A percentile compares a stretch with the other conserved stretches of the same genome.
phyloP scores from a whole-genome alignment of 1,140 invertebrate species.

The Zaprionus ornatus region DNA sequence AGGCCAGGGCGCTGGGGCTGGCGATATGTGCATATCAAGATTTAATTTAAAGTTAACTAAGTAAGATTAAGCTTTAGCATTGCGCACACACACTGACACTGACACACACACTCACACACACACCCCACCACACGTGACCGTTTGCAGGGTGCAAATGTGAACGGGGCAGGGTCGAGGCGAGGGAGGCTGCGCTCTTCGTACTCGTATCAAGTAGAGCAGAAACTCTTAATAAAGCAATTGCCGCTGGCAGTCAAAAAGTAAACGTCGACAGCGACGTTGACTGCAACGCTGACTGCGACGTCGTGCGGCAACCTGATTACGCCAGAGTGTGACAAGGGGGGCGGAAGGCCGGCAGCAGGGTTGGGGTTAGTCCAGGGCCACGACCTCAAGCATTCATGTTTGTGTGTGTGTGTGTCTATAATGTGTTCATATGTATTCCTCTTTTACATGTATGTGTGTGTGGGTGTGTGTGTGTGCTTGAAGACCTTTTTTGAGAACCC shows the following conservation, averaged over 20 bases:
- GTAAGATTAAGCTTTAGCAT: slow-evolving; percentile 79
- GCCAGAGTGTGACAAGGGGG: not conserved
- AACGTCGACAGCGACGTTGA: slow-evolving; percentile 65
- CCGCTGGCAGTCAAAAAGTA: slow-evolving; percentile 84
- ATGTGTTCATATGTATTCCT: not conserved
- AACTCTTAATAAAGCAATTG: slow-evolving; percentile 84
- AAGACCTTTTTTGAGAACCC: slow-evolving; percentile 39
- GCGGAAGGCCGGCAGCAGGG: not conserved
- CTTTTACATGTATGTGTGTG: not conserved
- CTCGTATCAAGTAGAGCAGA: slow-evolving; percentile 83
- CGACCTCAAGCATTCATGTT: slow-evolving; percentile 44
- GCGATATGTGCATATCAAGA: slow-evolving; percentile 81
- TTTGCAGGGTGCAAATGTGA: slow-evolving; percentile 60
- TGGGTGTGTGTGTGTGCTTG: slow-evolving; percentile 9
- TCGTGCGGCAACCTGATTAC: slow-evolving; percentile 80
- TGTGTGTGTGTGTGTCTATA: slow-evolving; percentile 23
- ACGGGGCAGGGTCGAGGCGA: not conserved
- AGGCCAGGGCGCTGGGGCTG: slow-evolving; percentile 20
- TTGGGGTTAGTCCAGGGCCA: slow-evolving; percentile 49
- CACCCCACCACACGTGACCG: slow-evolving; percentile 19
- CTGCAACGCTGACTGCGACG: slow-evolving; percentile 29
- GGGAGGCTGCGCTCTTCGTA: slow-evolving; percentile 6
- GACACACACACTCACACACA: slow-evolving; percentile 27
- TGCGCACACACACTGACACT: slow-evolving; percentile 49
- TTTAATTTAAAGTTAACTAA: slow-evolving; percentile 83